A percentile compares a stretch with the other conserved stretches of the same genome.
These are phyloP conservation scores for Halcyon badia DNA, from an alignment of 2,797 vertebrate species.

Conservation along the genomic window DNA sequence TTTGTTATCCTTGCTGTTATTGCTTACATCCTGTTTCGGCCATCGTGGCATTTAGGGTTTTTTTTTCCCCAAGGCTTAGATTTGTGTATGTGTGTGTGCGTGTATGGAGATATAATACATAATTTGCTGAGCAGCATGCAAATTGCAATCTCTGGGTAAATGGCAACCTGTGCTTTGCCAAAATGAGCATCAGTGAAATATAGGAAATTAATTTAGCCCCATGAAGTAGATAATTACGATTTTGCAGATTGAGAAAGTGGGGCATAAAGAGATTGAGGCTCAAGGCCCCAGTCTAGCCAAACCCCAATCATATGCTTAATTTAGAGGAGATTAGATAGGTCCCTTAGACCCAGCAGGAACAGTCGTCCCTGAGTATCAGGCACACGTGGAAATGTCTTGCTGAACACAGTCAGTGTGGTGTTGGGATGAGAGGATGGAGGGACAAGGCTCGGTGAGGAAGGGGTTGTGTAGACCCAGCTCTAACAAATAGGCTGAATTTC, in stretches of 20 bases:
- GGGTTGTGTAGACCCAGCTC: neutral
- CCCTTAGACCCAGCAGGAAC: neutral
- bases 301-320: constrained; percentile 69
- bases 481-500: neutral
- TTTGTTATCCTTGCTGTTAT: constrained; percentile 29
- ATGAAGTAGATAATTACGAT: constrained; percentile 59
- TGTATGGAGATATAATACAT: neutral
- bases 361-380: neutral
- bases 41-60: neutral
- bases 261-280: constrained; percentile 62
- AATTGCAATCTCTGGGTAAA: constrained; percentile 6
- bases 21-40: constrained; percentile 19
- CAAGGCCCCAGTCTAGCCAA: constrained; percentile 45
- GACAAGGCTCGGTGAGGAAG: neutral
- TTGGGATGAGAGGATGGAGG: neutral
- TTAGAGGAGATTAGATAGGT: constrained; percentile 58
- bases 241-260: constrained; percentile 63
- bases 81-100: neutral
- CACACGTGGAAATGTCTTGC: neutral
- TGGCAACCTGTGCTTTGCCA: neutral
- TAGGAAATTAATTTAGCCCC: constrained; percentile 52
- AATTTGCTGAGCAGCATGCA: constrained; percentile 7
- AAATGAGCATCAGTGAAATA: neutral
- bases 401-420: neutral
- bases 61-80: neutral